Conservation (phyloP, 2,888 invertebrate genomes). For the Tachina lurida region DNA sequence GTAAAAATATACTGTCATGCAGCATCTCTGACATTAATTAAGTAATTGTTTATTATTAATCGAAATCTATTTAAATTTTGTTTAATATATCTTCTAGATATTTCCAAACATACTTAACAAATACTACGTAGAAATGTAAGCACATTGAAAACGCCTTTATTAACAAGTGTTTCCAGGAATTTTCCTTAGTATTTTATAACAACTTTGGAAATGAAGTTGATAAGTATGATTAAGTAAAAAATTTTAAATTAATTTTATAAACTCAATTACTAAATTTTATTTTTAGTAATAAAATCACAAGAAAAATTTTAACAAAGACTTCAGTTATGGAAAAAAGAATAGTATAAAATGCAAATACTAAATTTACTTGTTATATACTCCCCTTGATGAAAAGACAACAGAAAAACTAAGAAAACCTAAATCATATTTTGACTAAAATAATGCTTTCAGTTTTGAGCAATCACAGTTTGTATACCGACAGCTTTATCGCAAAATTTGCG, state of each 20-base stretch:
- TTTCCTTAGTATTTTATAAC: constrained; percentile 24
- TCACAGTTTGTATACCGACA: background rate
- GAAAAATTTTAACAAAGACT: constrained; percentile 21
- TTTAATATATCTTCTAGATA: too few species aligned
- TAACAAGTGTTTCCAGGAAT: background rate
- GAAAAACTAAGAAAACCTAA: background rate
- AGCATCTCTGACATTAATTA: too few species aligned
- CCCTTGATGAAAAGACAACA: background rate
- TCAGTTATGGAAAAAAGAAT: background rate
- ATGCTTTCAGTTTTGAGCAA: too few species aligned
- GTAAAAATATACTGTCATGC: too few species aligned
- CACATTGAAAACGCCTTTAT: background rate
- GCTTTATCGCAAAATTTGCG: background rate
- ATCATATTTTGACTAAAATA: constrained; percentile 35
- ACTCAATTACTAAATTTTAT: constrained; percentile 54
- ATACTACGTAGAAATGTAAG: background rate
- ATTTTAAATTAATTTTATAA: constrained; percentile 52
- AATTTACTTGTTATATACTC: constrained; percentile 13
- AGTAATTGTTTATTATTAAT: too few species aligned
- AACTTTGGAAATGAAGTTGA: constrained; percentile 4
- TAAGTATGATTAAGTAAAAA: constrained; percentile 39
- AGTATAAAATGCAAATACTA: background rate
- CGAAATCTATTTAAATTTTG: too few species aligned
- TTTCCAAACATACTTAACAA: background rate
- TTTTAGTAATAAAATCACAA: constrained; percentile 36